Evolutionary conservation across 92 coral and sea anemone species (phyloP).

Genomic region (Paramuricea clavata): DNA sequence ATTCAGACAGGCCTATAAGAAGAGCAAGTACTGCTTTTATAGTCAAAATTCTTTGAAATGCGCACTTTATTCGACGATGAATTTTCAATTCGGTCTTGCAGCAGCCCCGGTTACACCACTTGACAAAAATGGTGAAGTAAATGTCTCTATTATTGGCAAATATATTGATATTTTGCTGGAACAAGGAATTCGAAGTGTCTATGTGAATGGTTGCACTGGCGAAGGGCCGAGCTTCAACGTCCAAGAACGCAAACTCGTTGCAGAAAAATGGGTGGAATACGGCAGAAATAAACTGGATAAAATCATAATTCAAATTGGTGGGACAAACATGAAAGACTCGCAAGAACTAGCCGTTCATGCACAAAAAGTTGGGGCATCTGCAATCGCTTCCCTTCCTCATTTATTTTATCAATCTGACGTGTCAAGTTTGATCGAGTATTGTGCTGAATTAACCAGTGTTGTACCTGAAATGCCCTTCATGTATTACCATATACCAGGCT

Average conservation of each 20-base stretch:
- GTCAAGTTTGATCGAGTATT: slow-evolving; percentile 73
- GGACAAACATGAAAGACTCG: slow-evolving; percentile 75
- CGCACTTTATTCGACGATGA: not conserved
- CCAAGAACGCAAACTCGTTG: slow-evolving; percentile 77
- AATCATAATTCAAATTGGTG: slow-evolving; percentile 76
- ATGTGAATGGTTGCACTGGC: slow-evolving; percentile 77
- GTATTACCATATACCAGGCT: slow-evolving; percentile 77
- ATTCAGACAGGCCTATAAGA: no score
- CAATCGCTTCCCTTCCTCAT: slow-evolving; percentile 75
- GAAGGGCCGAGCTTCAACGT: slow-evolving; percentile 67
- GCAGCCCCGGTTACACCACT: slow-evolving; percentile 68
- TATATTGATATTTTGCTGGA: slow-evolving; percentile 53
- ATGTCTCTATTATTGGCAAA: slow-evolving; percentile 53
- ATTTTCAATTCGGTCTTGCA: slow-evolving; percentile 33
- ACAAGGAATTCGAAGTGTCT: slow-evolving; percentile 61
- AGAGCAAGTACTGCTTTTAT: no score
- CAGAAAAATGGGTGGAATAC: slow-evolving; percentile 75
- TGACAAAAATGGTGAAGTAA: slow-evolving; percentile 63
- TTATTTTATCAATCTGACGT: slow-evolving; percentile 62
- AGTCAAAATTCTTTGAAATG: not conserved
- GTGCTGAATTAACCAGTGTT: slow-evolving; percentile 64
- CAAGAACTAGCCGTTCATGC: slow-evolving; percentile 81
- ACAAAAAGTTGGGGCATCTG: slow-evolving; percentile 69
- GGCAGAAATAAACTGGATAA: slow-evolving; percentile 72
- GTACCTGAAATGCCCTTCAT: slow-evolving; percentile 80